Percentiles rank a stretch among this genome's conserved stretches.
phyloP scores from a whole-genome alignment of 2,888 invertebrate genomes.

The Nasonovia ribisnigri region DNA sequence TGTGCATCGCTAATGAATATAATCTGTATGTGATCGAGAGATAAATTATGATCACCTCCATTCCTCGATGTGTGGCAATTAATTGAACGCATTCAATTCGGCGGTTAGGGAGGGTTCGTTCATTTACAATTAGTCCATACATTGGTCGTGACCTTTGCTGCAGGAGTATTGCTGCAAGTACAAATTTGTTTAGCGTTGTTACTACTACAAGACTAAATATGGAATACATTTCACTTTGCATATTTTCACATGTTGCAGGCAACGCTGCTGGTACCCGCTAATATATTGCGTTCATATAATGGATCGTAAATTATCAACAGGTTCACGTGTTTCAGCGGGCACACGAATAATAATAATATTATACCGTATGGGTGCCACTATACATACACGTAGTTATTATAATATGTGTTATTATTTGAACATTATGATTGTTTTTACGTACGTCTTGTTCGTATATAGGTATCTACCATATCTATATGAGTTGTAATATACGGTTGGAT shows the following conservation, averaged over 20 bases:
- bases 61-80: not conserved
- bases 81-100: not conserved
- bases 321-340: not conserved
- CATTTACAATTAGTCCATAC: not conserved
- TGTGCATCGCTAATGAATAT: not conserved
- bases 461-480: not conserved
- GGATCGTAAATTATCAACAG: slow-evolving; percentile 32
- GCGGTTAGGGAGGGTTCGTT: not conserved
- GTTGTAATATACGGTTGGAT: not conserved
- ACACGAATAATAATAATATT: slow-evolving; percentile 2
- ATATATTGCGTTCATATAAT: slow-evolving; percentile 11
- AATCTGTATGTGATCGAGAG: not conserved
- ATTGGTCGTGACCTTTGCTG: slow-evolving; percentile 10
- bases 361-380: not conserved
- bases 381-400: not conserved
- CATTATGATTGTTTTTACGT: slow-evolving; percentile 41
- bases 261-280: slow-evolving; percentile 2
- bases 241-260: not conserved
- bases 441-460: slow-evolving; percentile 18
- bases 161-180: not conserved
- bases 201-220: not conserved
- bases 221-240: slow-evolving; percentile 38
- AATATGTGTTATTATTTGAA: slow-evolving; percentile 36
- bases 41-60: not conserved
- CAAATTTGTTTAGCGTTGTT: slow-evolving; percentile 24